Evolutionary conservation across 2,888 invertebrate species (phyloP), one percentile per base, ranked within the genome.

Genomic region (Hyles lineata): DNA sequence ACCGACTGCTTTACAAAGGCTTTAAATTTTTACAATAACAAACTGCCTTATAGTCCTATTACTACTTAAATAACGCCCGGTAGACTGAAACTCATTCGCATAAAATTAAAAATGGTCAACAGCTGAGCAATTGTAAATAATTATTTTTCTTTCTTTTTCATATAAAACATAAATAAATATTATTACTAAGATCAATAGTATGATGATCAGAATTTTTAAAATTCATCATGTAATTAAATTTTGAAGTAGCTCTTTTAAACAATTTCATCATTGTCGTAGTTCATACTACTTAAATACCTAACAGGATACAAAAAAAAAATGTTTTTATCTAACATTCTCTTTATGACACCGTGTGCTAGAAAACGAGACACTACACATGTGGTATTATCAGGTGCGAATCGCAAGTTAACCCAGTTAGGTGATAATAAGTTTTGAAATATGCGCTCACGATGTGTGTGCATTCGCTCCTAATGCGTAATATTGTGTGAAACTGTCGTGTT

Each of bases 381-480:
- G 21, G 60, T 71, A 35, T 73, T 88, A 87, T 88, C 87, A 78
- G 72, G 73, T 75, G 74, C 70, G 79, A 77, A 82, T 83, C 81
- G 79, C 79, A 76, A 82, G 83, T 85, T 87, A 85, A 85, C 88
- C 87, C 78, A 88, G 79, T 84, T 88, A 74, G 43, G 63, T 70
- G 73, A 70, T 61, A 70, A 67, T 67, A 58, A 17, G 23, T 67
- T 35, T 58, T 55, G 63, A 67, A 63, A 67, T 72, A 63, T 21
- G 21, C 63, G 43, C 67, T 67, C 67, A 67, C 67, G 67, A 67
- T 19, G 32, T 17, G 32, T 17, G 17, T 23, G 23, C 43, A 50
- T 67, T 50, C 43, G 11, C 23, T 19, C 1, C 7, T 55, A 6
- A 50, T 63, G 21, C 43, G 23, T 21, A 50, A 23, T 50, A 7